These are phyloP conservation scores for Trachelus stipa DNA, from an alignment of 2,888 invertebrate species.

Conservation along the genomic window DNA sequence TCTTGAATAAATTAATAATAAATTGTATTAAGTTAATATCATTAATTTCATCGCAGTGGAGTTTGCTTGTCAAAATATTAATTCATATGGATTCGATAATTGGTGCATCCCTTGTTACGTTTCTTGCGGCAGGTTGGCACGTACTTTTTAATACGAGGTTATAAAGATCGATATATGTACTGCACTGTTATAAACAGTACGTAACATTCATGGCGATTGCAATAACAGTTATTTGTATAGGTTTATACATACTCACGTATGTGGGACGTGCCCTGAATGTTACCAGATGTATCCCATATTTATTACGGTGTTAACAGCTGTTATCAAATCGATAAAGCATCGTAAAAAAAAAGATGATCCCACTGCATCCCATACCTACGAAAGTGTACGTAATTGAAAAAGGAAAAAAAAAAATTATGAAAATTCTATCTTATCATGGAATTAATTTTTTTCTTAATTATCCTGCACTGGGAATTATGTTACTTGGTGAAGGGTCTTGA, in stretches of 20 bases:
- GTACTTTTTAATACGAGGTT: not conserved
- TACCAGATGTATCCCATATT: not conserved
- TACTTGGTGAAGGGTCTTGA: not conserved
- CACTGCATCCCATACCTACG: not conserved
- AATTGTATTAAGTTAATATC: conserved; percentile 33
- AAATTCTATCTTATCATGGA: not conserved
- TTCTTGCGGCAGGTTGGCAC: not conserved
- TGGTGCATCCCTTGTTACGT: conserved; percentile 22
- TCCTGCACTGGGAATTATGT: not conserved
- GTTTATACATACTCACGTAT: not conserved
- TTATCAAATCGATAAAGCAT: not conserved
- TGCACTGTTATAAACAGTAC: not conserved
- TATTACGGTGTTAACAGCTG: not conserved
- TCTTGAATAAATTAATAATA: conserved; percentile 33
- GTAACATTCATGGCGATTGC: not conserved
- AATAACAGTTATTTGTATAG: not conserved
- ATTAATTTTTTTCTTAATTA: not conserved
- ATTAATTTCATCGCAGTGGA: conserved; percentile 39
- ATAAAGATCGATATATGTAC: not conserved
- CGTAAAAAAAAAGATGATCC: not conserved
- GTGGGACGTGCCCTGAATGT: not conserved
- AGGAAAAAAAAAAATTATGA: not conserved
- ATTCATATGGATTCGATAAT: conserved; percentile 45
- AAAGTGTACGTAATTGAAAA: not conserved
- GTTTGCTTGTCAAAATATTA: conserved; percentile 46